phyloP scores from a whole-genome alignment of 2,797 vertebrate genomes.

The Furcifer pardalis region DNA sequence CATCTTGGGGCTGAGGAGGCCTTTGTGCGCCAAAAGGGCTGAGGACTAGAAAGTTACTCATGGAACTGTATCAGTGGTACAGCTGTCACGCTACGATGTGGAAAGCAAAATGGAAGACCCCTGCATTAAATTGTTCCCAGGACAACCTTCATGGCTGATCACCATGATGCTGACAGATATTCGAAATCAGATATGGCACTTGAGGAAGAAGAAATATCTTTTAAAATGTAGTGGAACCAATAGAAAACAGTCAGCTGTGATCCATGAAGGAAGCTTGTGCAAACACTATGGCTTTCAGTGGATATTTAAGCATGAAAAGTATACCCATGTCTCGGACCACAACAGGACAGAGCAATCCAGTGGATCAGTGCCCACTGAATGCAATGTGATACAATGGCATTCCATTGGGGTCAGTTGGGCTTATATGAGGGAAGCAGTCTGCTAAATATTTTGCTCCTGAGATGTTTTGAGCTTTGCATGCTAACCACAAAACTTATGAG shows the following conservation, averaged over 20 bases:
- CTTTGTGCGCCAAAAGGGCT: no score
- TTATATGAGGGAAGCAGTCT: neutral
- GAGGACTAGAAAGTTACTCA: no score
- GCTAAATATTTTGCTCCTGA: neutral
- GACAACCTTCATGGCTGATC: no score
- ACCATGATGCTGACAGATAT: no score
- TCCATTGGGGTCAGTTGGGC: neutral
- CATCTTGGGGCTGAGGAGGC: no score
- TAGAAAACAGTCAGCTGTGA: neutral
- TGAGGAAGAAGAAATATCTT: neutral
- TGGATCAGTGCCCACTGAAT: neutral
- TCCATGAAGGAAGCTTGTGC: neutral
- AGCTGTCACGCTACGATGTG: no score
- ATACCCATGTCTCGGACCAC: neutral
- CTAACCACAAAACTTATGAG: neutral
- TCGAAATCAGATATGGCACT: no score
- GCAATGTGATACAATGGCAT: neutral
- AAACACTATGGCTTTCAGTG: neutral
- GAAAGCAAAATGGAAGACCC: no score
- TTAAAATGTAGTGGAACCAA: neutral
- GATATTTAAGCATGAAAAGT: neutral
- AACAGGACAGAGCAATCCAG: neutral
- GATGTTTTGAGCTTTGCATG: neutral
- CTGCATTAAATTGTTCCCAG: no score
- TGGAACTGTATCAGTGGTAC: no score